Conservation (phyloP, 2,888 invertebrate species). For the Perdita meconis region DNA sequence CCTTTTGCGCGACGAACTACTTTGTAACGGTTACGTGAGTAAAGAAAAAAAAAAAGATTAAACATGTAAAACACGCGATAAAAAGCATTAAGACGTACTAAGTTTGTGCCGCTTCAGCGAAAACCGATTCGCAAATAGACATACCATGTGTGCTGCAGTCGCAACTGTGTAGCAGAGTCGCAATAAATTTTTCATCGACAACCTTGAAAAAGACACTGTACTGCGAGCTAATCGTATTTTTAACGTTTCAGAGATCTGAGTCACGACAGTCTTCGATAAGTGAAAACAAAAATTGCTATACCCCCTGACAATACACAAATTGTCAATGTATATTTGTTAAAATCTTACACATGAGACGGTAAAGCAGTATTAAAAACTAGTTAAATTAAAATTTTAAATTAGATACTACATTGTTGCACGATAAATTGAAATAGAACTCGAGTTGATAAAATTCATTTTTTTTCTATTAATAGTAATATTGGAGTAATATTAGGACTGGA, state of each 20-base stretch:
- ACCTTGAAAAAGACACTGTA: constrained; percentile 9
- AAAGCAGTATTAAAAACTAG: no score
- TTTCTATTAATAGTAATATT: no score
- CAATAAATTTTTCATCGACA: constrained; percentile 19
- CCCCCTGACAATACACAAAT: not conserved
- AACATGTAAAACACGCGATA: not conserved
- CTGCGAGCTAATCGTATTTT: constrained; percentile 14
- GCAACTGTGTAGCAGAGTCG: not conserved
- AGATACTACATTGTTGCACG: no score
- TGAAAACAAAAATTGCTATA: not conserved
- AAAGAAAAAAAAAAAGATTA: not conserved
- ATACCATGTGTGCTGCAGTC: constrained; percentile 13
- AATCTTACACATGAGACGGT: no score
- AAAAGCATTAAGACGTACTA: not conserved
- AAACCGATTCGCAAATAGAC: not conserved
- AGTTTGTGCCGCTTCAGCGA: not conserved
- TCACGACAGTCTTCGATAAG: constrained; percentile 23
- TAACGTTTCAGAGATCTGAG: constrained; percentile 3
- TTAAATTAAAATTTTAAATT: no score
- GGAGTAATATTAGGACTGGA: no score
- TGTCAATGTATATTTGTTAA: not conserved
- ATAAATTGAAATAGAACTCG: no score
- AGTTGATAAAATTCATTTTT: no score
- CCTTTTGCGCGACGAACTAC: not conserved
- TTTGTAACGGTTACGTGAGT: not conserved